Conservation (phyloP, 2,113 vertebrate species). For the Ciconia boyciana region DNA sequence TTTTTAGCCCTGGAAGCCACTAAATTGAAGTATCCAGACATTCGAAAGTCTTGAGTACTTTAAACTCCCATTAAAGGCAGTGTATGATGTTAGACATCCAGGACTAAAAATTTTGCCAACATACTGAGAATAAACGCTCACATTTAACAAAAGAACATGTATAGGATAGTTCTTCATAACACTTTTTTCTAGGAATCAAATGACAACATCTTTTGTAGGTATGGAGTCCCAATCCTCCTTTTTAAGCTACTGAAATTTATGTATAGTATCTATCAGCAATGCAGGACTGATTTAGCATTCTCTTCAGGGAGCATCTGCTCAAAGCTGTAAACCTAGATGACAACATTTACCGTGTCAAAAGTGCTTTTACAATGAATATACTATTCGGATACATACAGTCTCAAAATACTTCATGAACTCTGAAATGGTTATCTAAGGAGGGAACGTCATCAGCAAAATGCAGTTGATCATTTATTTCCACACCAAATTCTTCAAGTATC, state of each 20-base stretch:
- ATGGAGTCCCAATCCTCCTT: background rate
- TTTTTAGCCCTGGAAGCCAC: background rate
- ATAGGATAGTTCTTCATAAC: background rate
- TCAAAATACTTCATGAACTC: slow-evolving; percentile 87
- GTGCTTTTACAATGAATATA: slow-evolving; percentile 17
- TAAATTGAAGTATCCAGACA: background rate
- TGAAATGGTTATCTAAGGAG: slow-evolving; percentile 94
- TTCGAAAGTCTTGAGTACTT: background rate
- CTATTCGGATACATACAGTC: background rate
- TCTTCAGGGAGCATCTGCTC: slow-evolving; percentile 11
- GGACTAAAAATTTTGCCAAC: background rate
- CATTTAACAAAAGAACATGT: background rate
- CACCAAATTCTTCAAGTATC: slow-evolving; percentile 84
- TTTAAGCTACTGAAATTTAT: slow-evolving; percentile 9
- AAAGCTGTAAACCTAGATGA: slow-evolving; percentile 4
- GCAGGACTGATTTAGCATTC: background rate
- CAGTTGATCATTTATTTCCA: slow-evolving; percentile 79
- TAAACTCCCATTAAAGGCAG: background rate
- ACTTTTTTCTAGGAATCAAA: background rate
- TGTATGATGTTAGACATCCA: background rate
- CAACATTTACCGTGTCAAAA: slow-evolving; percentile 18
- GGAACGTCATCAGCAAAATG: slow-evolving; percentile 89
- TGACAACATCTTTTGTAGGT: background rate
- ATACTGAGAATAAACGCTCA: background rate
- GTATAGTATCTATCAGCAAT: background rate